Percentiles rank a stretch among this genome's conserved stretches.
phyloP scores from a whole-genome alignment of 2,113 vertebrate species.

The Vicugna pacos region DNA sequence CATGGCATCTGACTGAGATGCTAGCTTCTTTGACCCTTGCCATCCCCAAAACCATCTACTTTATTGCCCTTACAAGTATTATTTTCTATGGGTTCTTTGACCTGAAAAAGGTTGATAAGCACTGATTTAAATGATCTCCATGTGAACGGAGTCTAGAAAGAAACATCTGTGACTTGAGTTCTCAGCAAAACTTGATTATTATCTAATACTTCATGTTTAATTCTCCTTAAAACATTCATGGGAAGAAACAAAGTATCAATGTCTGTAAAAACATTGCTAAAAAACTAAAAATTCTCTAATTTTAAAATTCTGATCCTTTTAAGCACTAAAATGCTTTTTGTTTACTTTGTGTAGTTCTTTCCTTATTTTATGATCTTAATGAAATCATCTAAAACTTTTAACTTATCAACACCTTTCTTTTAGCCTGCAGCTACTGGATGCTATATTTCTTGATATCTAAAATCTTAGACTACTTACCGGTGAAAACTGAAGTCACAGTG shows the following conservation, averaged over 20 bases:
- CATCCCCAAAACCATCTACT: neutral
- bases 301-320: constrained; percentile 9
- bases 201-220: neutral
- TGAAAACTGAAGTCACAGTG: neutral
- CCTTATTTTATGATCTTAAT: neutral
- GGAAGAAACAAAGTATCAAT: neutral
- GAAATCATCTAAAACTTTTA: neutral
- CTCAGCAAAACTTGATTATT: constrained; percentile 28
- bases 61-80: neutral
- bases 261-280: constrained; percentile 13
- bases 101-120: neutral
- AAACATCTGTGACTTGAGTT: constrained; percentile 1
- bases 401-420: constrained; percentile 1
- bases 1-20: accelerated
- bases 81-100: neutral
- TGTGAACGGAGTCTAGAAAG: neutral
- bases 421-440: neutral
- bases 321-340: neutral
- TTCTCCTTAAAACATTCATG: neutral
- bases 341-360: neutral
- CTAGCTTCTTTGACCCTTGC: neutral
- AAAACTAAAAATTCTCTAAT: neutral
- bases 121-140: neutral
- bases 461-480: neutral
- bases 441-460: neutral